Evolutionary conservation across 2,797 vertebrate genomes (phyloP).

Genomic region (Merluccius polli): DNA sequence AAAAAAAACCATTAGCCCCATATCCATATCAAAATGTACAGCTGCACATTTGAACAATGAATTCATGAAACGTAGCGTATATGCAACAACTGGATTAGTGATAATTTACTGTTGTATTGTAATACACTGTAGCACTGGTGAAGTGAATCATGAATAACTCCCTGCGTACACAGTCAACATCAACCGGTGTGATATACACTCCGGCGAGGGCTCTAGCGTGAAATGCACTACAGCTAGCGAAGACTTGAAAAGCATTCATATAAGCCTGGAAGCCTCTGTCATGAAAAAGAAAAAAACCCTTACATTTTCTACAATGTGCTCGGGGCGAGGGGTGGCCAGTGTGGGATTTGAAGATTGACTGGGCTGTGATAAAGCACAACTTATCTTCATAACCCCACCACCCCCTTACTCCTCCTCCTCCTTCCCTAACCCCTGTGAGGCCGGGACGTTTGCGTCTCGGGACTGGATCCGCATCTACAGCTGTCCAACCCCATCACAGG

Average conservation of each 20-base stretch:
- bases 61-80: neutral
- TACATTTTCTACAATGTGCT: neutral
- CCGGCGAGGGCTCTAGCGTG: neutral
- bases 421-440: conserved; percentile 25
- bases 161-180: conserved; percentile 2
- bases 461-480: conserved; percentile 38
- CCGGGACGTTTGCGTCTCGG: conserved; percentile 42
- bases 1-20: conserved; percentile 36
- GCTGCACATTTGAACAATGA: neutral
- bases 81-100: neutral
- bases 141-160: neutral
- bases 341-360: conserved; percentile 31
- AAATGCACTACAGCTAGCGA: neutral
- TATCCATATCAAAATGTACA: conserved; percentile 33
- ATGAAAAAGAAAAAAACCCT: neutral
- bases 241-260: neutral
- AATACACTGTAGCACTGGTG: neutral
- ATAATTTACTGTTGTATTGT: neutral
- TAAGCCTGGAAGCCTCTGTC: neutral
- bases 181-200: conserved; percentile 1
- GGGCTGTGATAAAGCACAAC: conserved; percentile 51
- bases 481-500: conserved; percentile 59
- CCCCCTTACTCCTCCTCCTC: neutral
- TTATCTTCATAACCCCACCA: conserved; percentile 53
- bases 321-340: conserved; percentile 6